phyloP scores from a whole-genome alignment of 92 coral and sea anemone genomes.

The Chrysogorgia sp. region DNA sequence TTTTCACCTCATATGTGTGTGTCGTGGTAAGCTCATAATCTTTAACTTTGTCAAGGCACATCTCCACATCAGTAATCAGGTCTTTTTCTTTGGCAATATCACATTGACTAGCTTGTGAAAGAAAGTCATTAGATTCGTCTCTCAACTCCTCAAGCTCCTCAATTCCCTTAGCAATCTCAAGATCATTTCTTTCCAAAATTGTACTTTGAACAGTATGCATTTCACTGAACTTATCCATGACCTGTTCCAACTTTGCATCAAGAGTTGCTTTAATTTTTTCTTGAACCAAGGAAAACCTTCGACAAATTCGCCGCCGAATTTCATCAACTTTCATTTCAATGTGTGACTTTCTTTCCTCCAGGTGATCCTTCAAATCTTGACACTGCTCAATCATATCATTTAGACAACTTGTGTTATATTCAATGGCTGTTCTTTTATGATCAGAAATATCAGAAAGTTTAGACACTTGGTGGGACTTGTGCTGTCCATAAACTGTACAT shows the following conservation, averaged over 20 bases:
- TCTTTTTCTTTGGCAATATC: conserved; percentile 8
- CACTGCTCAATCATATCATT: background rate
- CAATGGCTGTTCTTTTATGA: background rate
- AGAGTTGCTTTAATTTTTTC: background rate
- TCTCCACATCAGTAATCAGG: background rate
- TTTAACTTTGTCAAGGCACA: background rate
- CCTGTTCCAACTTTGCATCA: background rate
- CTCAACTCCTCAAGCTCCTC: background rate
- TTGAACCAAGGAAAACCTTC: background rate
- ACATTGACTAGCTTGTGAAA: background rate
- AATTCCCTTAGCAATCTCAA: background rate
- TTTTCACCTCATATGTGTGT: background rate
- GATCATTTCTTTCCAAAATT: background rate
- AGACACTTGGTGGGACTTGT: background rate
- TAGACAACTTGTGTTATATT: background rate
- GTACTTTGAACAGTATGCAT: background rate
- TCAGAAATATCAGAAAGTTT: background rate
- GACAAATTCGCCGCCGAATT: background rate
- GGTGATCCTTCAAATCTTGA: background rate
- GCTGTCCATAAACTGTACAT: conserved; percentile 3
- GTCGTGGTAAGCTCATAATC: background rate
- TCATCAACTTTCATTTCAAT: background rate
- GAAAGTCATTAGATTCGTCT: background rate
- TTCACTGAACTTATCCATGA: background rate
- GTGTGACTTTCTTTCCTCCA: background rate